Evolutionary conservation across 2,113 vertebrate genomes (phyloP), one percentile per base, ranked within the genome.

Genomic region (Tachysurus vachellii): DNA sequence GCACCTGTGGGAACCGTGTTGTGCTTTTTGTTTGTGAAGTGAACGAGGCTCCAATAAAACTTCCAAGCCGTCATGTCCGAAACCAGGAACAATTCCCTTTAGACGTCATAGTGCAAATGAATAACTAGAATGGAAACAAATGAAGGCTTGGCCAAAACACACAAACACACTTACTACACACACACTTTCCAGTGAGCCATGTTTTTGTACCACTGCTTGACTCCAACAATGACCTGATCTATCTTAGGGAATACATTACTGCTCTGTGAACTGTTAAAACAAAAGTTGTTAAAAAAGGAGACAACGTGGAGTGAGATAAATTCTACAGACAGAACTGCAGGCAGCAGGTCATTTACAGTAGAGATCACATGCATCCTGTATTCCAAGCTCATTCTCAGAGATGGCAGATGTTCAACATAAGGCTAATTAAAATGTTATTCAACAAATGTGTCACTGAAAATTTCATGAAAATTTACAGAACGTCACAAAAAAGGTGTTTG

Each of bases 31-130:
- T 79, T n/a, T 54, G 23, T 85, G 62, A 21, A 57, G 3, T 47
- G 13, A 71, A 54, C 66, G 17, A 59, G 79, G 66, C 17, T 86
- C 21, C 61, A 23, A 14, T 36, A 42, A 80, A 68, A 42, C 76
- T n/a, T 54, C 21, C 59, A 56, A 54, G 19, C n/a, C 1, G 50
- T 86, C 85, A 86, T 42, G 44, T 59, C 64, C 73, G 61, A 82
- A 50, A 42, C 28, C 85, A 68, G 61, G 68, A 80, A 86, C 66
- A 73, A 50, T 53, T 53, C 36, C 2, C 31, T 80, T 14, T 47
- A 59, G 64, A 70, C 85, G 57, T 59, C 85, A 86, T 1, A 61
- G 54, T 26, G 85, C 54, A 73, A 86, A 86, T 82, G 66, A 82
- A 82, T 82, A 82, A 86, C 62, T n/a, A 80, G 76, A 19, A 68